phyloP scores from a whole-genome alignment of 1,140 invertebrate genomes.

The Nebria ingens region DNA sequence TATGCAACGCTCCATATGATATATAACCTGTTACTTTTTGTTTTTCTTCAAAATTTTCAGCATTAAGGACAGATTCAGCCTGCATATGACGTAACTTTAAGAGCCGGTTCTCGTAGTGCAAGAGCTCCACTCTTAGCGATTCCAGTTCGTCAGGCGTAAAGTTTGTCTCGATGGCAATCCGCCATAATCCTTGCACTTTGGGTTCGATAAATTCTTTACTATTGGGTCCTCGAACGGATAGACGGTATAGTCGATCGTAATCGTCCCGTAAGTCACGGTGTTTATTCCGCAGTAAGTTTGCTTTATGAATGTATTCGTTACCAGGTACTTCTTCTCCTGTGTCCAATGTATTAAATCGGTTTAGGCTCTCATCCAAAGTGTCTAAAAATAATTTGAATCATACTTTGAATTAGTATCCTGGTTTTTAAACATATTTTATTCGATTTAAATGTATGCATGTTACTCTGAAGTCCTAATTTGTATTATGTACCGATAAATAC shows the following conservation, averaged over 20 bases:
- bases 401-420: constrained; percentile 45
- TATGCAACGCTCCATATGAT: constrained; percentile 45
- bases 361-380: constrained; percentile 40
- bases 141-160: constrained; percentile 72
- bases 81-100: constrained; percentile 74
- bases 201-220: constrained; percentile 81
- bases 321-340: constrained; percentile 53
- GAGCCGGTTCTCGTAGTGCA: constrained; percentile 78
- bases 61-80: constrained; percentile 57
- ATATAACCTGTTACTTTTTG: constrained; percentile 48
- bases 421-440: constrained; percentile 75
- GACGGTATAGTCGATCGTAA: constrained; percentile 65
- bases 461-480: constrained; percentile 47
- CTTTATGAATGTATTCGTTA: constrained; percentile 49
- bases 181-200: constrained; percentile 81
- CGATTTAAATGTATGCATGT: constrained; percentile 46
- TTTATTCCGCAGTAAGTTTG: constrained; percentile 62
- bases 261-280: constrained; percentile 68
- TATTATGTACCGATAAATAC: too few relatives aligned
- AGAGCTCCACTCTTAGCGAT: constrained; percentile 76
- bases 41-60: constrained; percentile 50
- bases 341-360: constrained; percentile 44
- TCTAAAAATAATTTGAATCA: constrained; percentile 29
- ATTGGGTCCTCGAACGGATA: constrained; percentile 60
- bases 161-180: constrained; percentile 62